These are phyloP conservation scores for Noctua comes DNA, from an alignment of 2,888 invertebrate genomes.

Conservation along the genomic window DNA sequence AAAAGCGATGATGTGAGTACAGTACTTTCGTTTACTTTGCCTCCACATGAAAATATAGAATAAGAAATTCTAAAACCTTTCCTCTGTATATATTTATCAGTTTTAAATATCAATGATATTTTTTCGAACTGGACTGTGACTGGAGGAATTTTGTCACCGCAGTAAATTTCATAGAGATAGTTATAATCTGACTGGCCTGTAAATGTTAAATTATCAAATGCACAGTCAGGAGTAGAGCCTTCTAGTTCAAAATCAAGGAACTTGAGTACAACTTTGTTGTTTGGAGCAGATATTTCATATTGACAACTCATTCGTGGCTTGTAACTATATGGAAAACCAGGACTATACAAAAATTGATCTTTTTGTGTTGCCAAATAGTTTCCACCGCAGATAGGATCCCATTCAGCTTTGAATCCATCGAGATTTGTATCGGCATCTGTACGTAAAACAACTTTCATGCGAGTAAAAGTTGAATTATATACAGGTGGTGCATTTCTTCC, in stretches of 20 bases:
- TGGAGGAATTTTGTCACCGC: constrained; percentile 81
- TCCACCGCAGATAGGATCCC: constrained; percentile 93
- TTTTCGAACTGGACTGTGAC: constrained; percentile 74
- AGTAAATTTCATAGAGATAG: constrained; percentile 70
- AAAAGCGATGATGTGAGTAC: constrained; percentile 88
- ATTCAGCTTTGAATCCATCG: constrained; percentile 93
- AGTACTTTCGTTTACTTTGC: constrained; percentile 91
- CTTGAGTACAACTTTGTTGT: constrained; percentile 86
- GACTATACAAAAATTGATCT: constrained; percentile 92
- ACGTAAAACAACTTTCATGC: constrained; percentile 93
- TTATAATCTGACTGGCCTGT: constrained; percentile 59
- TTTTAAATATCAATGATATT: constrained; percentile 88
- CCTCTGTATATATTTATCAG: constrained; percentile 89
- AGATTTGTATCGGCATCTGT: constrained; percentile 92
- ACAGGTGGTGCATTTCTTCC: constrained; percentile 91
- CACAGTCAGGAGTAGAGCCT: constrained; percentile 80
- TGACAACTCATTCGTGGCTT: constrained; percentile 90
- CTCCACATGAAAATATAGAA: constrained; percentile 93
- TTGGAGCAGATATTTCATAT: constrained; percentile 91
- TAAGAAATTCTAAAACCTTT: constrained; percentile 92
- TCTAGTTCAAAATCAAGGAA: constrained; percentile 91
- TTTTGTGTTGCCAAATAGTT: constrained; percentile 88
- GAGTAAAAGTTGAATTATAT: constrained; percentile 91
- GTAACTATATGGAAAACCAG: constrained; percentile 93
- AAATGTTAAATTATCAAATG: constrained; percentile 90